These are phyloP conservation scores for Orthonyx spaldingii DNA, from an alignment of 2,113 vertebrate species.

Conservation along the genomic window DNA sequence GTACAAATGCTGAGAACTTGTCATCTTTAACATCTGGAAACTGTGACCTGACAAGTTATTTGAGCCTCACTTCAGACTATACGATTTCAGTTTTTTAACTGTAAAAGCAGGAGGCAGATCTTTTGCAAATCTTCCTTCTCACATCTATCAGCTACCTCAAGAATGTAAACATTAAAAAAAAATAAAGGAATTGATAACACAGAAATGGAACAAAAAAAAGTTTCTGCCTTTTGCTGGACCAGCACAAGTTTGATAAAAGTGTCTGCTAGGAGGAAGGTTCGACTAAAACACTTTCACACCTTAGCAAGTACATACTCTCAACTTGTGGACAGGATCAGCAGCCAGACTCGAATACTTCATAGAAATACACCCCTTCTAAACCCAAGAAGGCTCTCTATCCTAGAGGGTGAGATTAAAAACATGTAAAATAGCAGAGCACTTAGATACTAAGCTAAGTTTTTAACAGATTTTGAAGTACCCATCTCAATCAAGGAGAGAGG, in stretches of 20 bases:
- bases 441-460: neutral
- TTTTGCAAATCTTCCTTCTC: neutral
- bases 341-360: neutral
- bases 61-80: neutral
- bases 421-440: neutral
- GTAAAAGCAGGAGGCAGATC: neutral
- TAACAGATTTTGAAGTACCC: neutral
- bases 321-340: neutral
- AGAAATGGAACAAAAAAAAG: neutral
- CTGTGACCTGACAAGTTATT: neutral
- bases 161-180: neutral
- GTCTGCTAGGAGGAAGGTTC: neutral
- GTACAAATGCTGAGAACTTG: neutral
- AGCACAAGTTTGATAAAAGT: neutral
- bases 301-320: neutral
- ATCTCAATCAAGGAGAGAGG: neutral
- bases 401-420: neutral
- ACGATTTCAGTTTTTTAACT: neutral
- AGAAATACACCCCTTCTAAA: neutral
- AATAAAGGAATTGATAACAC: rapidly evolving
- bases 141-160: neutral
- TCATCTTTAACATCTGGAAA: neutral
- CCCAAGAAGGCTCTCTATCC: neutral
- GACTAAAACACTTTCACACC: neutral
- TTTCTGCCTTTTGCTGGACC: neutral